Percentiles rank a stretch among this genome's conserved stretches.
Evolutionary conservation across 53 echinoderm and acorn worm genomes (phyloP).

Genomic region (Holothuria scabra): DNA sequence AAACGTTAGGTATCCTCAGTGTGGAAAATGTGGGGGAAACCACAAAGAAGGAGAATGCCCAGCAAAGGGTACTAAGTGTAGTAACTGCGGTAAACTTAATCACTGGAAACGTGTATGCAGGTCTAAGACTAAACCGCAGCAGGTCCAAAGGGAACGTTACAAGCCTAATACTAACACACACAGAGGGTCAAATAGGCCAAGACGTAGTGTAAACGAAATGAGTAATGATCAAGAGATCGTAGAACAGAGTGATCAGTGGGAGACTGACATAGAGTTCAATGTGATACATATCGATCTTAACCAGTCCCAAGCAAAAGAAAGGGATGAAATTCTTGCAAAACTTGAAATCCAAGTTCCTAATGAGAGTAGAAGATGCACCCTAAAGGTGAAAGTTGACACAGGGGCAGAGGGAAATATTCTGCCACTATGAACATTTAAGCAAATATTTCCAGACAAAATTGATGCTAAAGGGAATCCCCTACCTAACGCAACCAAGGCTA

Average conservation of each 20-base stretch:
- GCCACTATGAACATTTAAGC: conserved; percentile 47
- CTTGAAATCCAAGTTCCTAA: conserved; percentile 31
- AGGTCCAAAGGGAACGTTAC: too few relatives aligned
- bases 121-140: background rate
- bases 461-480: conserved; percentile 28
- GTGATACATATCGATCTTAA: background rate
- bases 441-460: conserved; percentile 59
- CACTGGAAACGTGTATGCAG: conserved; percentile 25
- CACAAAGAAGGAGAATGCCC: conserved; percentile 6
- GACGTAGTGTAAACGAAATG: too few relatives aligned
- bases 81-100: conserved; percentile 19
- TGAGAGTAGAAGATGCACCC: conserved; percentile 13
- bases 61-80: conserved; percentile 34
- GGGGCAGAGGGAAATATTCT: conserved; percentile 65
- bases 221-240: too few relatives aligned
- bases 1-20: background rate
- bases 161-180: too few relatives aligned
- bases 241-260: background rate
- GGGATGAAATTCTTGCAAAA: conserved; percentile 52
- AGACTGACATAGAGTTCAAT: background rate
- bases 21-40: conserved; percentile 33
- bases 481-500: background rate
- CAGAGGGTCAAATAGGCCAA: too few relatives aligned
- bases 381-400: conserved; percentile 51
- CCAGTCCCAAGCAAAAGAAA: conserved; percentile 1